Evolutionary conservation across 2,888 invertebrate genomes (phyloP).

Genomic region (Acanthoscelides obtectus): DNA sequence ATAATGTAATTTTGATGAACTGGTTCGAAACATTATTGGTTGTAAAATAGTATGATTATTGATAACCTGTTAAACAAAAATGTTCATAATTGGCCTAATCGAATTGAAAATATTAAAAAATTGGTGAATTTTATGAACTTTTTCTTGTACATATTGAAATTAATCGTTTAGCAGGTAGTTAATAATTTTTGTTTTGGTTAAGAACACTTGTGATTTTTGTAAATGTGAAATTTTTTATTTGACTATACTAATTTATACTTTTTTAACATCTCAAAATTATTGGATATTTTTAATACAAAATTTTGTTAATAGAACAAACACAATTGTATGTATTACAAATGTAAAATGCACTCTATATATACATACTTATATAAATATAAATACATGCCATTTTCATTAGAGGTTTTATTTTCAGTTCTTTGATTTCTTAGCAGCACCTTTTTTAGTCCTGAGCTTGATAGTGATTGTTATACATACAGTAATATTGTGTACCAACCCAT

Average conservation of each 20-base stretch:
- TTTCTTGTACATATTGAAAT: not conserved
- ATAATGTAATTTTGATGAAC: not conserved
- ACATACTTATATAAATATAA: conserved; percentile 43
- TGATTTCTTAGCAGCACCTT: conserved; percentile 18
- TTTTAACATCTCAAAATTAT: conserved; percentile 20
- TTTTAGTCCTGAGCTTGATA: conserved; percentile 14
- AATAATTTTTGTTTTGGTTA: not conserved
- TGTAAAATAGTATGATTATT: not conserved
- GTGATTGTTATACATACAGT: conserved; percentile 17
- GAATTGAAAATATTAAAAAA: not conserved
- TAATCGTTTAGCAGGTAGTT: not conserved
- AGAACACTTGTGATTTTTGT: conserved; percentile 4
- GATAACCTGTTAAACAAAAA: not conserved
- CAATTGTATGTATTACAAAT: conserved; percentile 47
- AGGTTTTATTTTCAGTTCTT: conserved; percentile 22
- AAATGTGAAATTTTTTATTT: conserved; percentile 15
- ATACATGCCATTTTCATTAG: conserved; percentile 41
- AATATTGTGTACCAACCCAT: conserved; percentile 19
- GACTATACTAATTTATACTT: conserved; percentile 15
- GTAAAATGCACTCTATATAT: conserved; percentile 46
- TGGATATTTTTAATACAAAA: conserved; percentile 25
- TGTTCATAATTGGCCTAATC: not conserved
- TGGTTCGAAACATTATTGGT: not conserved
- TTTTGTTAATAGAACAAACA: conserved; percentile 39
- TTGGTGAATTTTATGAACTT: not conserved